A percentile compares a stretch with the other conserved stretches of the same genome.
phyloP scores from a whole-genome alignment of 2,113 vertebrate species.

The Cheilinus undulatus region DNA sequence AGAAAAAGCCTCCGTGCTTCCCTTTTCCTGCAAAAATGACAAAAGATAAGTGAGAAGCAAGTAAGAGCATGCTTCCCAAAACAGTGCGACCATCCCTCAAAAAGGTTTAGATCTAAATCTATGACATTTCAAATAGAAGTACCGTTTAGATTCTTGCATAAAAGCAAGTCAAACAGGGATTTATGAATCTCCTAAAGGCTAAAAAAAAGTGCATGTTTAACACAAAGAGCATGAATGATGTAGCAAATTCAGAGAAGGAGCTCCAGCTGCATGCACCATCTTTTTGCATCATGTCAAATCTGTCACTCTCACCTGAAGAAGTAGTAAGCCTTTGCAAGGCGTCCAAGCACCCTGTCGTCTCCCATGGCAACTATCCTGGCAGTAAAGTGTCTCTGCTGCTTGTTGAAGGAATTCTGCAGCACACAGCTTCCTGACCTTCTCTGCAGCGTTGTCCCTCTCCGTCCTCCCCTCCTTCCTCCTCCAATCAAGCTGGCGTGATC shows the following conservation, averaged over 20 bases:
- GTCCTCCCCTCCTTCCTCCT: slow-evolving; percentile 21
- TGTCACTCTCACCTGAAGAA: slow-evolving; percentile 84
- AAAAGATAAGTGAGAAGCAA: slow-evolving; percentile 17
- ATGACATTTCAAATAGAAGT: neutral
- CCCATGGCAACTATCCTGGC: slow-evolving; percentile 91
- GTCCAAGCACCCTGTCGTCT: slow-evolving; percentile 89
- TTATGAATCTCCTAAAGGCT: no score
- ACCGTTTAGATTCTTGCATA: neutral
- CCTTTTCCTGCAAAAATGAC: slow-evolving; percentile 86
- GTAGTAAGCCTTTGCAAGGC: slow-evolving; percentile 90
- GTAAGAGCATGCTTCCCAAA: neutral
- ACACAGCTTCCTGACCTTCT: slow-evolving; percentile 66
- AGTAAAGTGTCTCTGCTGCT: slow-evolving; percentile 84
- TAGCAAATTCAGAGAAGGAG: neutral
- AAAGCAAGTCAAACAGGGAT: no score
- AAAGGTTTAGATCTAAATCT: neutral
- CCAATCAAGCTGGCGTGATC: slow-evolving; percentile 45
- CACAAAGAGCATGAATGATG: no score
- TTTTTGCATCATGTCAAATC: neutral
- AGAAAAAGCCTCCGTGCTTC: slow-evolving; percentile 89
- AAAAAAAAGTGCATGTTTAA: no score
- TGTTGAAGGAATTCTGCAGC: slow-evolving; percentile 67
- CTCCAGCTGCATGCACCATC: neutral
- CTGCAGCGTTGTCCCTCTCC: slow-evolving; percentile 73
- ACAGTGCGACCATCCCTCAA: neutral